Base-by-base conservation (phyloP, 2,797 vertebrate species). In the Agapornis canus region DNA sequence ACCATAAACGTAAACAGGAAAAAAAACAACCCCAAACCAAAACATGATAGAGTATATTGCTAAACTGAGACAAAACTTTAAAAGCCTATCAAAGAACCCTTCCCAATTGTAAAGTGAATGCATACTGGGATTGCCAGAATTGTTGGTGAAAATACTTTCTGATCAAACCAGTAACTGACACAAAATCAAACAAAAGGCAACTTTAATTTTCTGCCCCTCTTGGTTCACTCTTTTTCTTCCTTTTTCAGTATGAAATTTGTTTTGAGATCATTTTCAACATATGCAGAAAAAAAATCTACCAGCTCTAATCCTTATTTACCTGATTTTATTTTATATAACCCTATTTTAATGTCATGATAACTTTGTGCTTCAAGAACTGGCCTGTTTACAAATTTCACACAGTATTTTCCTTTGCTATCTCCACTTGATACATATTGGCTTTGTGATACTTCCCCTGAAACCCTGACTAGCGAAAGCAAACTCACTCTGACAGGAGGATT, bases 401-500 rank as follows among this genome's bases (percentile, higher is more conserved):
- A 47, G 59, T 40, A 65, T 92, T 79, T 76, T 78, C 37, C 31
- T 82, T 70, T 57, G 70, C 87, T 79, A 9, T 40, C 6, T 56
- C 48, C 15, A 79, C 63, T 82, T 82, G 82, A 89, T 81, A 86
- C 35, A 73, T 57, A 61, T 78, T 52, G 40, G 65, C 92, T 90
- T 95, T 95, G 43, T 65, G 73, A 92, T 86, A 73, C 80, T 49
- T 94, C 47, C 91, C 56, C 70, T 94, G 82, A 95, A 96, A 94
- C 43, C n/a, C 35, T 27, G 63, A 72, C 85, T 77, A 90, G 89
- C 70, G 90, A 88, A 94, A 94, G 92, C 90, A 95, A 95, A 97
- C 89, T 96, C 72, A 42, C 61, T 70, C 43, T 94, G 95, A 95
- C 92, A 94, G 92, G 94, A 94, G 77, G 77, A 84, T 49, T 94